Evolutionary conservation across 2,797 vertebrate genomes (phyloP), one percentile per base, ranked within the genome.

Genomic region (Pipistrellus nathusii): DNA sequence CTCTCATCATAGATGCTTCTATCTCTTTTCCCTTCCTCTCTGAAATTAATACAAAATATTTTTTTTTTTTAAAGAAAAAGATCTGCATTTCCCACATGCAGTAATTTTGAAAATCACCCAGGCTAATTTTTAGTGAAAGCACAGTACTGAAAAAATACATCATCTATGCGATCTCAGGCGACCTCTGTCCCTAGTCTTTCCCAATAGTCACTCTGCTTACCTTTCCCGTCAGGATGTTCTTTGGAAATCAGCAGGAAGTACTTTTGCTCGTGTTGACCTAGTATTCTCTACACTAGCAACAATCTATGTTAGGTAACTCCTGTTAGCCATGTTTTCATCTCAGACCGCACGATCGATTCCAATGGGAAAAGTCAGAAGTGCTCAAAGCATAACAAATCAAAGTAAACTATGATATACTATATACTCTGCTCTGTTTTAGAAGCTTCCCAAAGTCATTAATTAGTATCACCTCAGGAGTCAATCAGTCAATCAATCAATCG

Each of bases 311-410:
- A 85, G 23, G 81, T 55, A 85, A 72, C 55, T 91, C 66, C 44
- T 82, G 81, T 82, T 62, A 90, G 55, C 44, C 25, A 13, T 32
- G 64, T 73, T 80, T 78, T 94, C 21, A 84, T 51, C 32, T 66
- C 15, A 78, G 55, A 69, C 32, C 68, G 27, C 32, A 41, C 17
- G 55, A 87, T 1, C 85, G 71, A 85, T 51, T 94, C 59, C 46
- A 88, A 44, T 2, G 83, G 48, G 46, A 94, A 92, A 95, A 68
- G 59, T 62, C 25, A 94, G 38, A 90, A 88, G 80, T 88, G 44
- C n/a, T 90, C 82, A 81, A 73, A 66, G 71, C 48, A 80, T 46
- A 94, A 90, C 17, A 82, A 95, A 81, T 41, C 41, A 85, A 93
- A 94, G 82, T 87, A 86, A 94, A 76, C 51, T 44, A 76, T 46